Conservation (phyloP, 2,888 invertebrate genomes). For the Nineta flava region DNA sequence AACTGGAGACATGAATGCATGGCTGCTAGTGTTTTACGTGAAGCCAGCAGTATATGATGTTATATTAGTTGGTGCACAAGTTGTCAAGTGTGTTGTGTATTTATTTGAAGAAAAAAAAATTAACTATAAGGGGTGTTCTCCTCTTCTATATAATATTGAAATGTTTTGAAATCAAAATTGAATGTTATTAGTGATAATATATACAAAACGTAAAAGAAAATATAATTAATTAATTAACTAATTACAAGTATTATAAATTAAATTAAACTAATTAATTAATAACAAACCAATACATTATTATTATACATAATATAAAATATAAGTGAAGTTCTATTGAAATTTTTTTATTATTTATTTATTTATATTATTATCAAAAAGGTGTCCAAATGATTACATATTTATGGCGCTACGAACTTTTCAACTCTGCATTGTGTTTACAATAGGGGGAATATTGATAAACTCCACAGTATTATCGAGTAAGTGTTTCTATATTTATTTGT, state of each 20-base stretch:
- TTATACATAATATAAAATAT: not conserved
- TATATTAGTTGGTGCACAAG: not conserved
- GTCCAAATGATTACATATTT: slow-evolving; percentile 56
- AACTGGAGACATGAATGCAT: not conserved
- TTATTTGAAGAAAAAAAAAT: too few species aligned
- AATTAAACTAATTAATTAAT: not conserved
- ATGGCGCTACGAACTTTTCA: slow-evolving; percentile 66
- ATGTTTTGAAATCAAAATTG: too few species aligned
- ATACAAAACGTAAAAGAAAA: too few species aligned
- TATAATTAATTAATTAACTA: too few species aligned
- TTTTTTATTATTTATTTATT: not conserved
- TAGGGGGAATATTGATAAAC: slow-evolving; percentile 22
- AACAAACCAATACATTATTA: not conserved
- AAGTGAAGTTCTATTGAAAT: not conserved
- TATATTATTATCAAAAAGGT: slow-evolving; percentile 9
- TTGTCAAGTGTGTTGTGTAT: not conserved
- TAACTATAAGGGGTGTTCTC: not conserved
- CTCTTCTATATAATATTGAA: too few species aligned
- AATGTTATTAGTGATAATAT: too few species aligned
- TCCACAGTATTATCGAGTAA: not conserved
- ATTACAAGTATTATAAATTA: too few species aligned
- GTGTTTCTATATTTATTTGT: not conserved
- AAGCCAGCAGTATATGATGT: not conserved
- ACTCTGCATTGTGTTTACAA: slow-evolving; percentile 46
- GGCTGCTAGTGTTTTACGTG: not conserved